Base-by-base conservation (phyloP, 2,113 vertebrate genomes). In the Madoqua kirkii region DNA sequence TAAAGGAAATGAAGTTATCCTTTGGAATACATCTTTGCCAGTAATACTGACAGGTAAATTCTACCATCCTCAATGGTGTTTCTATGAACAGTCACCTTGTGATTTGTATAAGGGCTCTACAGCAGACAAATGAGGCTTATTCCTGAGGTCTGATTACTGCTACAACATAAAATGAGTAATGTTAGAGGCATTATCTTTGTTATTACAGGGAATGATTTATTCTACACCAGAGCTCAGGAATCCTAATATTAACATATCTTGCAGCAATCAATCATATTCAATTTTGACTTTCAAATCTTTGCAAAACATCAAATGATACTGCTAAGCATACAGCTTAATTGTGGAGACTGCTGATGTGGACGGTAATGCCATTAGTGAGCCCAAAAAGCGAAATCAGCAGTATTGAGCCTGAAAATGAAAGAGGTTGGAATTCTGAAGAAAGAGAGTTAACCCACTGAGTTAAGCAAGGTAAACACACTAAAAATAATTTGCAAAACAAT, bases 401-500 rank as follows among this genome's bases (percentile, higher is more conserved):
- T 64, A 84, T 6, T 15, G 54, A 95, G 96, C 96, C 92, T 91
- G 93, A 98, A 98, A 98, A 98, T 87, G 85, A 96, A 97, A 97
- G 96, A 93, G 59, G 86, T 36, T 31, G 43, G 36, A 88, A 95
- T 91, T 57, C 74, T 74, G 97, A 94, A 98, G 97, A 98, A 98
- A 98, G 98, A 98, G 87, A 97, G 95, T 97, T 98, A 98, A 98
- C 50, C 71, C 64, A 95, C 97, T 79, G 93, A 95, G 98, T 98
- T 97, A 98, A 89, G 57, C 59, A 82, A 98, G 98, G 97, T 97
- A 98, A 98, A 98, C 98, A 95, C 84, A 98, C 93, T 90, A 94
- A 97, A 98, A 99, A 98, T 98, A 97, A 99, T 99, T 98, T 98
- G 97, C 94, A 95, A 98, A 98, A 98, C 97, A 97, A 98, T 98